phyloP scores from a whole-genome alignment of 2,888 invertebrate species.

The Camponotus fellah region DNA sequence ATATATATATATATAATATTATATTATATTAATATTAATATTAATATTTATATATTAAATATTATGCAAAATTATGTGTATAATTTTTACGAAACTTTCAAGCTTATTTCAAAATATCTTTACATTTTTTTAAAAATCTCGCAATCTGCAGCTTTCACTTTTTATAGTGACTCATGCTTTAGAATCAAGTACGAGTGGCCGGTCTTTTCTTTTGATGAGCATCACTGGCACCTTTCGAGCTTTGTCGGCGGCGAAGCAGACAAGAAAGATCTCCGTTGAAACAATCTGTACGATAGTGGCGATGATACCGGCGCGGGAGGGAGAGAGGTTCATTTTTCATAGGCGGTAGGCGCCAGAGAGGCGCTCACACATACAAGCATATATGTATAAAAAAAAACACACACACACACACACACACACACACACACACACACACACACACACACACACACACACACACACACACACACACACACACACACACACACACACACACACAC shows the following conservation, averaged over 20 bases:
- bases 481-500: constrained; percentile 31
- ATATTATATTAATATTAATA: no score
- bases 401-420: constrained; percentile 39
- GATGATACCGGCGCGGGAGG: constrained; percentile 66
- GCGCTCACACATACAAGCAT: constrained; percentile 69
- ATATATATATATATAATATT: no score
- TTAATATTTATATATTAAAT: no score
- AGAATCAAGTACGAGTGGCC: constrained; percentile 23
- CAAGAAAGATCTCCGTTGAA: constrained; percentile 58
- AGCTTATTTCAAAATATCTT: not conserved
- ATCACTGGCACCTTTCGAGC: constrained; percentile 42
- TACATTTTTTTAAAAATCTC: not conserved
- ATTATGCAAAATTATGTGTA: not conserved
- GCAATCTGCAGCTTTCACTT: not conserved
- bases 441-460: constrained; percentile 39
- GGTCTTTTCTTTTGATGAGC: constrained; percentile 52
- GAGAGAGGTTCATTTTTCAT: constrained; percentile 82
- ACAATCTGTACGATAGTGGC: constrained; percentile 56
- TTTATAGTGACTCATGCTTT: not conserved
- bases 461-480: constrained; percentile 39
- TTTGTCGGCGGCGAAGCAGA: constrained; percentile 48
- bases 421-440: constrained; percentile 28
- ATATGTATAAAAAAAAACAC: constrained; percentile 19
- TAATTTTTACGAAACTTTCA: not conserved
- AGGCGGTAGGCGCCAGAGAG: constrained; percentile 79